These are phyloP conservation scores for Blastobasis lacticolella DNA, from an alignment of 2,888 invertebrate genomes.

Conservation along the genomic window DNA sequence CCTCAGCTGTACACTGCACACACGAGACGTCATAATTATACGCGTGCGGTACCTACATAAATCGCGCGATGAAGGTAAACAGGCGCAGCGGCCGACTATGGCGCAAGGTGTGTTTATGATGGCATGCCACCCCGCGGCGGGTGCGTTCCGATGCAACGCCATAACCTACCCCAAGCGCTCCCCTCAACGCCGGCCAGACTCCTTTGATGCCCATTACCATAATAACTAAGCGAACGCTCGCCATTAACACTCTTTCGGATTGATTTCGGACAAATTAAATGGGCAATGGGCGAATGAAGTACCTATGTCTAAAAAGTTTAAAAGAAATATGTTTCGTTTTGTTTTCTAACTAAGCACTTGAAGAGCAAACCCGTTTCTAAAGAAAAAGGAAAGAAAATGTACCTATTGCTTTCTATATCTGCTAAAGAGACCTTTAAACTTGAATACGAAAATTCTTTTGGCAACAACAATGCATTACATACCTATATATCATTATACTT, in stretches of 20 bases:
- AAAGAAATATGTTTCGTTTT: no score
- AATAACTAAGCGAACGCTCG: slow-evolving; percentile 38
- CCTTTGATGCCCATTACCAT: slow-evolving; percentile 61
- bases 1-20: not conserved
- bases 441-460: no score
- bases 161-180: slow-evolving; percentile 66
- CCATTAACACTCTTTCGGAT: slow-evolving; percentile 20
- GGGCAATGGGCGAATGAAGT: no score
- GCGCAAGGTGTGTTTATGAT: slow-evolving; percentile 40
- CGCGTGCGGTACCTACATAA: slow-evolving; percentile 47
- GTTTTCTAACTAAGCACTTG: no score
- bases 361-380: no score
- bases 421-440: no score
- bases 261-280: no score
- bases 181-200: slow-evolving; percentile 61
- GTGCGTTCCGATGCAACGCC: slow-evolving; percentile 56
- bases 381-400: no score
- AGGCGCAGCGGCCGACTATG: slow-evolving; percentile 38
- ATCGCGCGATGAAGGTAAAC: slow-evolving; percentile 50
- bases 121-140: slow-evolving; percentile 59
- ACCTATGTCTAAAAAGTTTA: no score
- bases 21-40: slow-evolving; percentile 53
- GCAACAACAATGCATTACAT: no score
- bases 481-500: no score
- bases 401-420: no score